Evolutionary conservation across 2,113 vertebrate genomes (phyloP).

Genomic region (Entelurus aequoreus): DNA sequence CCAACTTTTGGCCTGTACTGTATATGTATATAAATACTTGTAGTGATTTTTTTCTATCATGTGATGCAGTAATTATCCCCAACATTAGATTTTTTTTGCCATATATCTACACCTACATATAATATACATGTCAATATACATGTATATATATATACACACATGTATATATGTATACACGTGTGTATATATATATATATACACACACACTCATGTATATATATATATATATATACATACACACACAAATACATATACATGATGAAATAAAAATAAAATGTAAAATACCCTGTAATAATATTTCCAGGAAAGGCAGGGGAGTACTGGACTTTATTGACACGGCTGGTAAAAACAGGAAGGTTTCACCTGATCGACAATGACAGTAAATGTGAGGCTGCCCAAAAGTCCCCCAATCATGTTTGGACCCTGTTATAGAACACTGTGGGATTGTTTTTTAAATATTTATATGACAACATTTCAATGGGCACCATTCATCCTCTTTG

Average conservation of each 20-base stretch:
- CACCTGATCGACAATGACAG: constrained; percentile 45
- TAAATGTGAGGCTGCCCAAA: constrained; percentile 50
- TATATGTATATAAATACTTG: too few relatives aligned
- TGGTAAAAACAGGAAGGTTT: constrained; percentile 57
- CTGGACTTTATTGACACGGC: constrained; percentile 70
- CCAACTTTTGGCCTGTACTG: too few relatives aligned
- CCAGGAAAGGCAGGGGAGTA: constrained; percentile 48
- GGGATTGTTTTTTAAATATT: not conserved
- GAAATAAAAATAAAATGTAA: not conserved
- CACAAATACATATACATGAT: not conserved
- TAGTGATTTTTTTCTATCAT: too few relatives aligned
- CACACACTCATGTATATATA: too few relatives aligned
- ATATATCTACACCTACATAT: too few relatives aligned
- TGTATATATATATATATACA: too few relatives aligned
- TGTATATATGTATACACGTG: too few relatives aligned
- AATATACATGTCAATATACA: too few relatives aligned
- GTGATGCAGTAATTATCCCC: too few relatives aligned
- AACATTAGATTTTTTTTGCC: too few relatives aligned
- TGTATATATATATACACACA: too few relatives aligned
- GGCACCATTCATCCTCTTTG: not conserved
- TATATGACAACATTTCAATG: not conserved
- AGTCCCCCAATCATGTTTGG: constrained; percentile 11
- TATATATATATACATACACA: too few relatives aligned
- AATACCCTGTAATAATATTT: not conserved
- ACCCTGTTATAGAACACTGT: not conserved